Percentiles rank a stretch among this genome's conserved stretches.
These are phyloP conservation scores for Acipenser transmontanus DNA, from an alignment of 2,797 vertebrate species.

Conservation along the genomic window DNA sequence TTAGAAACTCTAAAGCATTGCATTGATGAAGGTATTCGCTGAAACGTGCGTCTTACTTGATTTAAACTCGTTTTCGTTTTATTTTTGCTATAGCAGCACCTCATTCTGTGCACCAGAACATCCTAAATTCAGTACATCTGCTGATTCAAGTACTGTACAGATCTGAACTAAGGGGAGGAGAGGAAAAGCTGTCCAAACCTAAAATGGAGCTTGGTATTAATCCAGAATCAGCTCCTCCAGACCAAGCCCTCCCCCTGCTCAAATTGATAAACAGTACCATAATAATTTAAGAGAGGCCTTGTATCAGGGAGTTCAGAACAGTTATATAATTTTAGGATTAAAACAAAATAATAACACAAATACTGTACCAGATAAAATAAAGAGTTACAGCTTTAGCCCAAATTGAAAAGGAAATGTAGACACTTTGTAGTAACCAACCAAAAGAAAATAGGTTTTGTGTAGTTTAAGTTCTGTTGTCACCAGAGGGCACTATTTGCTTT, in stretches of 20 bases:
- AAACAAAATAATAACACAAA: not conserved
- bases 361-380: not conserved
- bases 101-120: not conserved
- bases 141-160: not conserved
- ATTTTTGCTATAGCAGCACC: not conserved
- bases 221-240: not conserved
- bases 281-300: not conserved
- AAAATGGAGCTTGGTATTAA: not conserved
- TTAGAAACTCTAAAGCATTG: too few relatives aligned
- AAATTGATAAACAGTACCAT: not conserved
- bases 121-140: not conserved
- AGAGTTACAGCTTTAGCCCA: not conserved
- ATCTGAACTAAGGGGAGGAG: not conserved
- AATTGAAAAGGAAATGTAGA: not conserved
- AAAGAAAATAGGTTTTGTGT: constrained; percentile 5
- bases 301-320: not conserved
- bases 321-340: not conserved
- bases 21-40: too few relatives aligned
- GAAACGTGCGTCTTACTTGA: too few relatives aligned
- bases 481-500: constrained; percentile 8
- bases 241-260: not conserved
- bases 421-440: not conserved
- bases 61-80: too few relatives aligned
- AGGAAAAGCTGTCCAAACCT: not conserved
- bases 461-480: constrained; percentile 8